These are phyloP conservation scores for Drosophila elegans DNA, from an alignment of 1,140 invertebrate species.

Conservation along the genomic window DNA sequence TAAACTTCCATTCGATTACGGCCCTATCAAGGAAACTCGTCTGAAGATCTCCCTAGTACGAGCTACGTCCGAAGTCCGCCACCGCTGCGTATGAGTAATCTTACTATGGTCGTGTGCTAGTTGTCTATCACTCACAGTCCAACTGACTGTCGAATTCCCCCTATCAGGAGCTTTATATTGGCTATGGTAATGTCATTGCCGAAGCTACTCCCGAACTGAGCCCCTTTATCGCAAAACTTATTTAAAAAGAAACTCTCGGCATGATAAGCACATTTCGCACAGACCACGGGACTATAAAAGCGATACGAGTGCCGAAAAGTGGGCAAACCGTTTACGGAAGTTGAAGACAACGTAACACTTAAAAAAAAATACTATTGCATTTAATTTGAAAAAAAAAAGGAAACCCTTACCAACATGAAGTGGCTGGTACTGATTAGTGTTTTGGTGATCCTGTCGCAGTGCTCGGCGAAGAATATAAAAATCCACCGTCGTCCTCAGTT, in stretches of 20 bases:
- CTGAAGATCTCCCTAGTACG: conserved; percentile 26
- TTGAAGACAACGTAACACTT: conserved; percentile 29
- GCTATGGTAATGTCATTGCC: conserved; percentile 70
- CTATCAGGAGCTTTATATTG: conserved; percentile 45
- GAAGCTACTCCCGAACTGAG: conserved; percentile 57
- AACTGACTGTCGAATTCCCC: conserved; percentile 16
- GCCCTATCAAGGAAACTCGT: conserved; percentile 17
- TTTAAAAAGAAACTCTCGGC: conserved; percentile 56
- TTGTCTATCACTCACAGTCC: conserved; percentile 7
- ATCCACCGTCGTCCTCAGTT: conserved; percentile 3
- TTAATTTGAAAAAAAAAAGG: not conserved
- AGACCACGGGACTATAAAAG: conserved; percentile 55
- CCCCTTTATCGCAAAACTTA: conserved; percentile 55
- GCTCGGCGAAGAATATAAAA: conserved; percentile 29
- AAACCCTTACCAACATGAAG: conserved; percentile 42
- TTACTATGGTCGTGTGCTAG: conserved; percentile 4
- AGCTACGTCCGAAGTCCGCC: conserved; percentile 48
- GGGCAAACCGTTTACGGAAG: conserved; percentile 48
- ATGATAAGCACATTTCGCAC: conserved; percentile 47
- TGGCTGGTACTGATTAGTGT: conserved; percentile 28
- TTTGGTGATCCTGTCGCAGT: conserved; percentile 29
- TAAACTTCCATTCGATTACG: conserved; percentile 38
- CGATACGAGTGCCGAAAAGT: conserved; percentile 13
- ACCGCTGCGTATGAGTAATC: conserved; percentile 67
- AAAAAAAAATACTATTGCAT: not conserved